phyloP scores from a whole-genome alignment of 2,797 vertebrate species.

The Kryptopterus vitreolus region DNA sequence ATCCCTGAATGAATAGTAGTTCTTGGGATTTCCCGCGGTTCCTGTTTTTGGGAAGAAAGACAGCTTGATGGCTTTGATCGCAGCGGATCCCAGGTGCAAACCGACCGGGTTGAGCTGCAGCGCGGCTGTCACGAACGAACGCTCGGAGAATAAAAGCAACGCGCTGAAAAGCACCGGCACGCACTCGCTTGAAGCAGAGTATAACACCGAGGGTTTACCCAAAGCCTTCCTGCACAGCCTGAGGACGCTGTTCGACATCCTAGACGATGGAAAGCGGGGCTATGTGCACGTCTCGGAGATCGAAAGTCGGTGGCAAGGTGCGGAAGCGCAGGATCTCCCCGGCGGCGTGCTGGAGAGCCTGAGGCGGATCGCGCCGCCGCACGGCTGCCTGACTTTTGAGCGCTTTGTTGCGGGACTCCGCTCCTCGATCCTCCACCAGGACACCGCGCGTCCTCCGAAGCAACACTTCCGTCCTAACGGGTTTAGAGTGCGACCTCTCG shows the following conservation, averaged over 20 bases:
- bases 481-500: slow-evolving; percentile 71
- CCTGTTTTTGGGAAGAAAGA: not conserved
- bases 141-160: slow-evolving; percentile 37
- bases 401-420: slow-evolving; percentile 88
- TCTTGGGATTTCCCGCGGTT: not conserved
- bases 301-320: slow-evolving; percentile 89
- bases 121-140: slow-evolving; percentile 56
- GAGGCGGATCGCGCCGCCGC: slow-evolving; percentile 81
- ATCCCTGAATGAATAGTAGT: not conserved
- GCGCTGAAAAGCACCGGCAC: slow-evolving; percentile 53
- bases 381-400: slow-evolving; percentile 91
- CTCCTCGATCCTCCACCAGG: slow-evolving; percentile 81
- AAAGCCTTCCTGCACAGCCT: slow-evolving; percentile 89
- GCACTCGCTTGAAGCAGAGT: slow-evolving; percentile 63
- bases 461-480: slow-evolving; percentile 40
- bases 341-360: slow-evolving; percentile 84
- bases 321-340: slow-evolving; percentile 82
- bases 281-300: slow-evolving; percentile 94
- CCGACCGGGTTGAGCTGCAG: slow-evolving; percentile 59
- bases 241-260: slow-evolving; percentile 90
- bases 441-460: slow-evolving; percentile 60
- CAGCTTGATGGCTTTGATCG: slow-evolving; percentile 66
- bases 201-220: slow-evolving; percentile 81
- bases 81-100: slow-evolving; percentile 66
- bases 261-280: slow-evolving; percentile 86